phyloP scores from a whole-genome alignment of 1,140 invertebrate genomes.

The Philaenus spumarius region DNA sequence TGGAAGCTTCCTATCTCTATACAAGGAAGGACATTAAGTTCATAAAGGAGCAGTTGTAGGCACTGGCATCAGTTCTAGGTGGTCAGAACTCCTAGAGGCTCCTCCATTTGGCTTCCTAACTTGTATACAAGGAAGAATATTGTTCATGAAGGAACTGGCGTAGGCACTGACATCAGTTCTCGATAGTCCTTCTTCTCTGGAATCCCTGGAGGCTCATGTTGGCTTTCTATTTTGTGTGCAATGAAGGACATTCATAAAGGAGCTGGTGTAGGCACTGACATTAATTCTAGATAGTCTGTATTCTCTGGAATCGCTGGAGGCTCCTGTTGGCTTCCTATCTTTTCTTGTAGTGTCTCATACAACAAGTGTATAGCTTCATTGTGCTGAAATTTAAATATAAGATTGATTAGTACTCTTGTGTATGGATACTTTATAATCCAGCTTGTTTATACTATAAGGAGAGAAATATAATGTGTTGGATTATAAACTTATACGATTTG shows the following conservation, averaged over 20 bases:
- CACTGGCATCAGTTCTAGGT: no score
- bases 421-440: no score
- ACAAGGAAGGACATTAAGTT: no score
- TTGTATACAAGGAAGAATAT: no score
- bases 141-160: conserved; percentile 55
- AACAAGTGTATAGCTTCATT: conserved; percentile 77
- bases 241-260: conserved; percentile 46
- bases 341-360: conserved; percentile 69
- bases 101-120: no score
- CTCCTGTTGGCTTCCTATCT: conserved; percentile 66
- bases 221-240: no score
- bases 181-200: no score
- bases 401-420: neutral
- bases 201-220: no score
- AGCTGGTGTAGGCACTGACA: conserved; percentile 77
- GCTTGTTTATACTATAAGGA: no score
- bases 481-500: neutral
- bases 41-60: no score
- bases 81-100: no score
- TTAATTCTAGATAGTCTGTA: conserved; percentile 69
- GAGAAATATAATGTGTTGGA: neutral
- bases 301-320: conserved; percentile 49
- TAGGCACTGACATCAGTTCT: no score
- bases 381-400: conserved; percentile 46
- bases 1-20: conserved; percentile 61